Evolutionary conservation across 1,140 invertebrate species (phyloP).

Genomic region (Eumaeus atala): DNA sequence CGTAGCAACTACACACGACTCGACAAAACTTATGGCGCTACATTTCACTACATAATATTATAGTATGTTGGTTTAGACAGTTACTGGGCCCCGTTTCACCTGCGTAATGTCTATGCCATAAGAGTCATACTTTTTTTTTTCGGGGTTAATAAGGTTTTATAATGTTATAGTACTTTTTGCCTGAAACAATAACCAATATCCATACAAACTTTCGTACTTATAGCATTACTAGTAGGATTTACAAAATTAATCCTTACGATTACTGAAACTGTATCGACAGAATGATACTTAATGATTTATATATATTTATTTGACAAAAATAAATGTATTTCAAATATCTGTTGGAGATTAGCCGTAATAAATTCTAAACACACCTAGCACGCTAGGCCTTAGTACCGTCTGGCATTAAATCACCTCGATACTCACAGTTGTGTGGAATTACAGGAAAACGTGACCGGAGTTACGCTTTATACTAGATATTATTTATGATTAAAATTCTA

Average conservation of each 20-base stretch:
- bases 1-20: no score
- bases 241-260: neutral
- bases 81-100: no score
- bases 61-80: no score
- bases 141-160: no score
- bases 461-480: slow-evolving; percentile 15
- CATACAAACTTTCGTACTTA: no score
- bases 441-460: slow-evolving; percentile 16
- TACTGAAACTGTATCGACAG: neutral
- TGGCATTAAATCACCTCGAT: no score
- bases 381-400: no score
- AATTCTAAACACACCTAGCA: slow-evolving; percentile 3
- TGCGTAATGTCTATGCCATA: no score
- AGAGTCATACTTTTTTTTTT: no score
- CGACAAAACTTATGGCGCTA: neutral
- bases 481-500: slow-evolving; percentile 24
- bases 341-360: neutral
- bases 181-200: no score
- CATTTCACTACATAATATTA: neutral
- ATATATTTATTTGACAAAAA: neutral
- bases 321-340: neutral
- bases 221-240: no score
- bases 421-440: slow-evolving; percentile 12
- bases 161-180: no score
- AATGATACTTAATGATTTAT: neutral